Percentiles rank a stretch among this genome's conserved stretches.
Conservation (phyloP, 2,113 vertebrate species). For the Apteryx mantelli region DNA sequence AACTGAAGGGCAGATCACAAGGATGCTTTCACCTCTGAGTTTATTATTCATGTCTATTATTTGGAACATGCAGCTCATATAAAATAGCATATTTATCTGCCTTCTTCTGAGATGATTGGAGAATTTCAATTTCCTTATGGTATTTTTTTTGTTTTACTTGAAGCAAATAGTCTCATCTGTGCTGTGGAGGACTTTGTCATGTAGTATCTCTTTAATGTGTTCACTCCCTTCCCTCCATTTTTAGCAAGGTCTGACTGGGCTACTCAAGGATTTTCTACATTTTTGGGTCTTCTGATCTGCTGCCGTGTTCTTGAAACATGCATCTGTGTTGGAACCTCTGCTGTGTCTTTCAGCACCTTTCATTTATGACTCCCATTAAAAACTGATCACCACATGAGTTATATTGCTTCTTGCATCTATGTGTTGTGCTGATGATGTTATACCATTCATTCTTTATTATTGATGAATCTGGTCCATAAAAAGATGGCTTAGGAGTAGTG, state of each 20-base stretch:
- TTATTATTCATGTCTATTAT: not conserved
- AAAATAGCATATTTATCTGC: not conserved
- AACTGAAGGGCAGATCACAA: not conserved
- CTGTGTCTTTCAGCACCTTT: not conserved
- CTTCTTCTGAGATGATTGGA: not conserved
- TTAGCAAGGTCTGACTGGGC: not conserved
- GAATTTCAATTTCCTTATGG: not conserved
- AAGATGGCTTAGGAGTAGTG: not conserved
- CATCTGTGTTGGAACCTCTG: not conserved
- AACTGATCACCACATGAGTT: not conserved
- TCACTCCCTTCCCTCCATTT: not conserved
- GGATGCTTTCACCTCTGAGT: not conserved
- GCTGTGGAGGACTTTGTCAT: not conserved
- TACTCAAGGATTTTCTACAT: not conserved
- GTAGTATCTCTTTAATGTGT: not conserved
- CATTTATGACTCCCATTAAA: not conserved
- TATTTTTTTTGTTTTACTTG: not conserved
- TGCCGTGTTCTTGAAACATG: not conserved
- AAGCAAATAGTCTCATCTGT: not conserved
- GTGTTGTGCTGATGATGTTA: not conserved
- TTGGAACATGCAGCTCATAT: not conserved
- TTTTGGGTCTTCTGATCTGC: not conserved
- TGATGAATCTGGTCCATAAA: not conserved
- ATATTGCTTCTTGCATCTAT: not conserved
- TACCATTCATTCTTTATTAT: not conserved